These are phyloP conservation scores for Andrena cerasifolii DNA, from an alignment of 1,140 invertebrate genomes.

Conservation along the genomic window DNA sequence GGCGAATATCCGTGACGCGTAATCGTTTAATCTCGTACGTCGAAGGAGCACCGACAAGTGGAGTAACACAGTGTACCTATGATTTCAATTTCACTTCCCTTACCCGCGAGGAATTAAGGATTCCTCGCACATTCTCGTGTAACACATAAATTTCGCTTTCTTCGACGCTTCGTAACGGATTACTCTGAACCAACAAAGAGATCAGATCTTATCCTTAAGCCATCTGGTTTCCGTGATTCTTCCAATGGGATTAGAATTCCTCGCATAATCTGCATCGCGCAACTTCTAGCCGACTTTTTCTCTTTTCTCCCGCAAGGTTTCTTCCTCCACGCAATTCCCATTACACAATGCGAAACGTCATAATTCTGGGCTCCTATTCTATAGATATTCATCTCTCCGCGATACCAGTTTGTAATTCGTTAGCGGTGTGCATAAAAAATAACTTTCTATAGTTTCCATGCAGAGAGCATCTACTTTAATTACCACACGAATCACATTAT, in stretches of 20 bases:
- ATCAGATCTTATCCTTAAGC: constrained; percentile 41
- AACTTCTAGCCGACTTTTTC: constrained; percentile 40
- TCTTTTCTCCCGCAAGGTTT: not conserved
- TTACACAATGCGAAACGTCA: constrained; percentile 25
- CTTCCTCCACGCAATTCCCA: not conserved
- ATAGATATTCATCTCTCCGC: not conserved
- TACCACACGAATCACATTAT: too few species aligned
- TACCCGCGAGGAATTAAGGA: not conserved
- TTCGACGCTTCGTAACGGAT: constrained; percentile 25
- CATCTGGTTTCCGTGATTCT: constrained; percentile 30
- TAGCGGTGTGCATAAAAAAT: not conserved
- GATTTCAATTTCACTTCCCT: constrained; percentile 1
- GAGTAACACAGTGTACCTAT: not conserved
- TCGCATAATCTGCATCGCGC: constrained; percentile 19
- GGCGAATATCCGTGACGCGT: constrained; percentile 1
- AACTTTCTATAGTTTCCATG: not conserved
- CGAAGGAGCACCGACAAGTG: not conserved
- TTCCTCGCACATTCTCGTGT: constrained; percentile 12
- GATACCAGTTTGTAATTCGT: not conserved
- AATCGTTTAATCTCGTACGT: constrained; percentile 27
- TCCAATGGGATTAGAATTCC: constrained; percentile 39
- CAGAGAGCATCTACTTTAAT: not conserved
- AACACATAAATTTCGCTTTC: not conserved
- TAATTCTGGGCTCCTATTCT: not conserved
- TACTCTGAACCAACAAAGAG: constrained; percentile 27